phyloP scores from a whole-genome alignment of 1,140 invertebrate genomes.

The Diprion similis region DNA sequence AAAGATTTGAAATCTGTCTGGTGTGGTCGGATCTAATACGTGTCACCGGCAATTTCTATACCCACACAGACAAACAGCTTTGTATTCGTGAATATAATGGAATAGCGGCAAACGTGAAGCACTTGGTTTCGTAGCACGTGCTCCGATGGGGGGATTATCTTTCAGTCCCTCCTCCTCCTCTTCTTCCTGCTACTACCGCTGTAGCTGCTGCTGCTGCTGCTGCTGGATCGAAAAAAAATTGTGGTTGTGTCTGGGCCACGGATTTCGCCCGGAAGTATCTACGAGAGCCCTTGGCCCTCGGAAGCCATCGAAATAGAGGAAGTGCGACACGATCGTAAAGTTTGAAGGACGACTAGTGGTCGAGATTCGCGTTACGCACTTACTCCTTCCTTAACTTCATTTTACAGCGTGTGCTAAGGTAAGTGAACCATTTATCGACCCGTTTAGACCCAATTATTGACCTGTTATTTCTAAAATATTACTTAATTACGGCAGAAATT shows the following conservation, averaged over 20 bases:
- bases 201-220: not conserved
- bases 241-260: conserved; percentile 6
- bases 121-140: conserved; percentile 9
- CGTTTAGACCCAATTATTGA: no score
- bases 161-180: not conserved
- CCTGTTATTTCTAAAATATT: no score
- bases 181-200: not conserved
- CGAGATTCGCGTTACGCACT: no score
- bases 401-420: no score
- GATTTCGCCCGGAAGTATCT: not conserved
- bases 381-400: no score
- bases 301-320: not conserved
- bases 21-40: no score
- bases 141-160: not conserved
- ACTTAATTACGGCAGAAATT: no score
- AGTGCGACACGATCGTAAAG: not conserved
- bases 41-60: no score
- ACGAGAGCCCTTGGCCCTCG: not conserved
- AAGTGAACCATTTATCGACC: no score
- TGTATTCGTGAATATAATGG: no score
- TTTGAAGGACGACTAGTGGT: not conserved
- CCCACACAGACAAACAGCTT: no score
- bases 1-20: no score
- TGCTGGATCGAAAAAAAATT: not conserved
- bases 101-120: not conserved